Percentiles rank a stretch among this genome's conserved stretches.
These are phyloP conservation scores for Endotricha flammealis DNA, from an alignment of 2,888 invertebrate species.

Conservation along the genomic window DNA sequence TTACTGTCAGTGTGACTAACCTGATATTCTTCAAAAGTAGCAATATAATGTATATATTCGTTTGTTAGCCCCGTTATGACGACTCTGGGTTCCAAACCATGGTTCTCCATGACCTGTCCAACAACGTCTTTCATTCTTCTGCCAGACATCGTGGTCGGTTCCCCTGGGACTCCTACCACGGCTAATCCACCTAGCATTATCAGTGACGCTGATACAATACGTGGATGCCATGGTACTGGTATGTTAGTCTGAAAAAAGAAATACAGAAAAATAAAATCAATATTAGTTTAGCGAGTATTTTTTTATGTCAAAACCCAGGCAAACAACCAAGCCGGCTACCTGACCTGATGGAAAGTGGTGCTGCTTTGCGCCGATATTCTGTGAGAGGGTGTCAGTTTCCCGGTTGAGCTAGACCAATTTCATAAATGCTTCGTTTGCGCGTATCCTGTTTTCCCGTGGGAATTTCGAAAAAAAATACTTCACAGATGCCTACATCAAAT, in stretches of 20 bases:
- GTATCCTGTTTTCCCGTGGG: too few relatives aligned
- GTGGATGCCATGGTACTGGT: conserved; percentile 90
- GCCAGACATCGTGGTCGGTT: conserved; percentile 93
- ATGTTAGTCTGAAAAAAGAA: conserved; percentile 48
- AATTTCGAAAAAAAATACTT: too few relatives aligned
- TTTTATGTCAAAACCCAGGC: too few relatives aligned
- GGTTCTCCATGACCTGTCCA: conserved; percentile 51
- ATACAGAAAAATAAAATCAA: too few relatives aligned
- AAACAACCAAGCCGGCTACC: too few relatives aligned
- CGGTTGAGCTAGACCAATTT: too few relatives aligned
- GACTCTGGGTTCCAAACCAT: conserved; percentile 65
- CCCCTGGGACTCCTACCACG: conserved; percentile 88
- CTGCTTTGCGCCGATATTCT: too few relatives aligned
- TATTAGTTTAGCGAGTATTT: not conserved
- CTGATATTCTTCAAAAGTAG: conserved; percentile 89
- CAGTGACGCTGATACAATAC: conserved; percentile 84
- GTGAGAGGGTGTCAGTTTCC: too few relatives aligned
- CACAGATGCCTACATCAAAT: too few relatives aligned
- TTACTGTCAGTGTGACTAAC: conserved; percentile 58
- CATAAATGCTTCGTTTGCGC: too few relatives aligned
- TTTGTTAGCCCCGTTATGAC: conserved; percentile 88
- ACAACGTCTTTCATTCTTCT: conserved; percentile 78
- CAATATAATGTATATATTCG: conserved; percentile 88
- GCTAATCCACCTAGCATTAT: conserved; percentile 83
- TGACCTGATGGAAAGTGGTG: too few relatives aligned